These are phyloP conservation scores for Falco concolor DNA, from an alignment of 2,797 vertebrate genomes.

Conservation along the genomic window DNA sequence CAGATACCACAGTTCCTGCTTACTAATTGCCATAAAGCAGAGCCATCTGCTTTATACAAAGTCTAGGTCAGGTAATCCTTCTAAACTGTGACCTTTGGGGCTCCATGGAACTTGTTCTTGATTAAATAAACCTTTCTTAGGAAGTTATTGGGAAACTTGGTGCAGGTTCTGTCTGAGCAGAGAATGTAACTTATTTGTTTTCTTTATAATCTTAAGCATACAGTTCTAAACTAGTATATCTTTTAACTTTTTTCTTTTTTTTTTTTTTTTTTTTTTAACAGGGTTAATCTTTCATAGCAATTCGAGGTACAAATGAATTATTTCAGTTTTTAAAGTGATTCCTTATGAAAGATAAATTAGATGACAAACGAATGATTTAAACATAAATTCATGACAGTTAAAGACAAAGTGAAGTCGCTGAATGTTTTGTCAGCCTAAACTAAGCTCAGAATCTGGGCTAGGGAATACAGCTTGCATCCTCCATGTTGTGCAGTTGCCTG, in stretches of 20 bases:
- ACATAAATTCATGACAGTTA: not conserved
- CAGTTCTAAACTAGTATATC: not conserved
- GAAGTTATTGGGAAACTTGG: slow-evolving; percentile 45
- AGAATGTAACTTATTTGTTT: slow-evolving; percentile 48
- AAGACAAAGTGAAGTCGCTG: not conserved
- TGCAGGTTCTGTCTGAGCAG: slow-evolving; percentile 39
- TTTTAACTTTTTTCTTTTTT: not conserved
- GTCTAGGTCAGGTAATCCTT: slow-evolving; percentile 61
- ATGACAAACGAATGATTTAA: not conserved
- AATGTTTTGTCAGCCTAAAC: not conserved
- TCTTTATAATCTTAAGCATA: slow-evolving; percentile 31
- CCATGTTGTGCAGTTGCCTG: not conserved
- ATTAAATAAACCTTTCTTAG: slow-evolving; percentile 64
- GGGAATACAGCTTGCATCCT: not conserved
- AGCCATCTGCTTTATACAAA: slow-evolving; percentile 73
- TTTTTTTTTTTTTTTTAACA: not conserved
- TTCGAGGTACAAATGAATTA: slow-evolving; percentile 4
- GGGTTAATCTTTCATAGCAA: not conserved
- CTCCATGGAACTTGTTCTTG: slow-evolving; percentile 52
- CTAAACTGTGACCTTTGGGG: slow-evolving; percentile 72
- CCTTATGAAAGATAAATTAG: slow-evolving; percentile 5
- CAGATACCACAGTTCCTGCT: slow-evolving; percentile 72
- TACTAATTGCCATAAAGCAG: slow-evolving; percentile 74
- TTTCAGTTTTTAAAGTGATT: slow-evolving; percentile 21
- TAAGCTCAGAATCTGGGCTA: not conserved